Evolutionary conservation across 2,888 invertebrate genomes (phyloP).

Genomic region (Dynastes tityus): DNA sequence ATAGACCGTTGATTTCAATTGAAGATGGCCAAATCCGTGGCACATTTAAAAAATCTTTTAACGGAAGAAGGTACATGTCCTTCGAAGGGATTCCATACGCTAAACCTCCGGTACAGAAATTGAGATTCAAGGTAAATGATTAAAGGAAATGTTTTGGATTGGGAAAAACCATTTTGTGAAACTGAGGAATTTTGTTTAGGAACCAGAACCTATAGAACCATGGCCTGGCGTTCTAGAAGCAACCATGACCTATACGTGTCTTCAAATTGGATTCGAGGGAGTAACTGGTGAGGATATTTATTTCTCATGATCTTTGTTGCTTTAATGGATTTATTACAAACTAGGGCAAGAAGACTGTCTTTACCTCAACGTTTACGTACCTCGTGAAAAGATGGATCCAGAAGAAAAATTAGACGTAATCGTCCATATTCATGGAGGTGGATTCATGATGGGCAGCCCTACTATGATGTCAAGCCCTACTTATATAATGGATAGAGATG

Average conservation of each 20-base stretch:
- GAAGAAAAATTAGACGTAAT: constrained; percentile 72
- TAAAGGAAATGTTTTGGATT: neutral
- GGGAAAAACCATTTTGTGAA: neutral
- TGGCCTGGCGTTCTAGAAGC: constrained; percentile 62
- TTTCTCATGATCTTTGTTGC: neutral
- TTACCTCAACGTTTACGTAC: constrained; percentile 75
- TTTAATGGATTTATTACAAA: neutral
- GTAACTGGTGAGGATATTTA: neutral
- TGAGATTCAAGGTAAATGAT: constrained; percentile 47
- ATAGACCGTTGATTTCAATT: constrained; percentile 12
- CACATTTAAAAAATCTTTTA: constrained; percentile 40
- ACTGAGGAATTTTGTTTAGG: constrained; percentile 52
- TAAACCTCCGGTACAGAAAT: constrained; percentile 47
- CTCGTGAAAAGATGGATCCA: constrained; percentile 60
- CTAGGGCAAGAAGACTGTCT: constrained; percentile 77
- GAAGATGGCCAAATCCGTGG: constrained; percentile 29
- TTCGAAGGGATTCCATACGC: constrained; percentile 53
- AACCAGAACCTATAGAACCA: constrained; percentile 60
- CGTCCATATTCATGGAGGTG: constrained; percentile 77
- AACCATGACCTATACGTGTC: constrained; percentile 61
- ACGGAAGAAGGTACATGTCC: constrained; percentile 45
- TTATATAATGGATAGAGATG: constrained; percentile 71
- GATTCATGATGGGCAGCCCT: constrained; percentile 76
- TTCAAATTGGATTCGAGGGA: constrained; percentile 50
- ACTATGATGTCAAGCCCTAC: constrained; percentile 57